Conservation (phyloP, 2,888 invertebrate species). For the Bibio marci region DNA sequence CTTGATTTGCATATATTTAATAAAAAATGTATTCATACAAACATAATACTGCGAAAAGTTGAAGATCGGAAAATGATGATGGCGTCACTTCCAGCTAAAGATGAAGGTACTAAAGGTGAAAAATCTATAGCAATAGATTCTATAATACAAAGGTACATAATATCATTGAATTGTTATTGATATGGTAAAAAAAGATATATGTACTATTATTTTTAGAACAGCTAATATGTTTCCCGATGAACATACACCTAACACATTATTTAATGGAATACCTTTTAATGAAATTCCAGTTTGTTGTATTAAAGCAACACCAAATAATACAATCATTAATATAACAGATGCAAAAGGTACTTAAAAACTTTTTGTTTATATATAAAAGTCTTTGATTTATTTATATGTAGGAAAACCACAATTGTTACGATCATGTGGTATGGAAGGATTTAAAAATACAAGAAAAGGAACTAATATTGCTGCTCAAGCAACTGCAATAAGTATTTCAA, state of each 20-base stretch:
- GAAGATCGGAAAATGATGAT: conserved; percentile 37
- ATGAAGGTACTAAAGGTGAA: conserved; percentile 69
- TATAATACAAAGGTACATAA: conserved; percentile 36
- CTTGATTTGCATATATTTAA: neutral
- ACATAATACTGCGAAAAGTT: conserved; percentile 22
- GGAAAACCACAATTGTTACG: conserved; percentile 15
- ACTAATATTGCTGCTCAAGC: conserved; percentile 95
- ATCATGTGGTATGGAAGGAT: conserved; percentile 82
- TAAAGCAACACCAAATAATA: conserved; percentile 72
- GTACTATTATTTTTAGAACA: conserved; percentile 33
- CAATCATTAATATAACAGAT: conserved; percentile 62
- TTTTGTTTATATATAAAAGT: neutral
- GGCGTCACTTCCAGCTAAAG: conserved; percentile 34
- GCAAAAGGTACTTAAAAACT: conserved; percentile 34
- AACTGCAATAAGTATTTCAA: conserved; percentile 64
- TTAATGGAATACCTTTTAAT: conserved; percentile 59
- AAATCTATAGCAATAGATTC: conserved; percentile 51
- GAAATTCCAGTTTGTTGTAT: conserved; percentile 73
- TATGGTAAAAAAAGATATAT: too few relatives aligned
- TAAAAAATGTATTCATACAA: conserved; percentile 14
- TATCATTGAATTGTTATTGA: neutral
- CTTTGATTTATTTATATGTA: neutral
- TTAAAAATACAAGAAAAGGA: conserved; percentile 87
- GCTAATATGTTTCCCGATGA: conserved; percentile 52
- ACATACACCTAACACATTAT: conserved; percentile 50